These are phyloP conservation scores for Machimus atricapillus DNA, from an alignment of 2,888 invertebrate genomes.

Conservation along the genomic window DNA sequence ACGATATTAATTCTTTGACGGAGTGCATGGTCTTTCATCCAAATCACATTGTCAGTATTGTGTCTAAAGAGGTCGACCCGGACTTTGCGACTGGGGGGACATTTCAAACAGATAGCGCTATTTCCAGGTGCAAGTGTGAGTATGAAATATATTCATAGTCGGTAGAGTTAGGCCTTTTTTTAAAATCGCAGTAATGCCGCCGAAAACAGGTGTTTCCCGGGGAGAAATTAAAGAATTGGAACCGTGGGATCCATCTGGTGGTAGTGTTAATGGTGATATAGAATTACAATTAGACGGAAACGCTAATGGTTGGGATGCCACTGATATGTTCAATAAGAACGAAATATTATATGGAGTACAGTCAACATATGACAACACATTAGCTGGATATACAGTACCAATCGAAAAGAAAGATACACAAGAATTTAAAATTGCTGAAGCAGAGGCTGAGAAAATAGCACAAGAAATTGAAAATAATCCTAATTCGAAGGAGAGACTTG, in stretches of 20 bases:
- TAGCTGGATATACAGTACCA: conserved; percentile 91
- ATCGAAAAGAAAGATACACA: conserved; percentile 85
- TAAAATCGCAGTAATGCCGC: background rate
- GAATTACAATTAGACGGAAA: conserved; percentile 76
- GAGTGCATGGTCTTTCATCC: conserved; percentile 73
- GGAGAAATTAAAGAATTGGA: conserved; percentile 75
- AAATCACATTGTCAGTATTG: conserved; percentile 83
- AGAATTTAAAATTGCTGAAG: conserved; percentile 73
- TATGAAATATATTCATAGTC: background rate
- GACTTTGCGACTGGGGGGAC: conserved; percentile 88
- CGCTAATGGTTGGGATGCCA: conserved; percentile 94
- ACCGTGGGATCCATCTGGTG: conserved; percentile 81
- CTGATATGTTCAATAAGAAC: conserved; percentile 96
- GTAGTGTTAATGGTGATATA: conserved; percentile 66
- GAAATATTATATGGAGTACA: conserved; percentile 90
- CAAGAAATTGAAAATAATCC: conserved; percentile 91
- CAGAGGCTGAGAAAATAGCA: conserved; percentile 87
- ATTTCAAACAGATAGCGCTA: conserved; percentile 88
- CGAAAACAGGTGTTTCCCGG: conserved; percentile 53
- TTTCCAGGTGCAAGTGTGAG: conserved; percentile 83
- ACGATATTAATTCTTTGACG: conserved; percentile 56
- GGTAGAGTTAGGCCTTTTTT: background rate
- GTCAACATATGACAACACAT: conserved; percentile 89
- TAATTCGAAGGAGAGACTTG: conserved; percentile 79
- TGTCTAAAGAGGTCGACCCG: conserved; percentile 83